Evolutionary conservation across 2,113 vertebrate genomes (phyloP).

Genomic region (Gavia stellata): DNA sequence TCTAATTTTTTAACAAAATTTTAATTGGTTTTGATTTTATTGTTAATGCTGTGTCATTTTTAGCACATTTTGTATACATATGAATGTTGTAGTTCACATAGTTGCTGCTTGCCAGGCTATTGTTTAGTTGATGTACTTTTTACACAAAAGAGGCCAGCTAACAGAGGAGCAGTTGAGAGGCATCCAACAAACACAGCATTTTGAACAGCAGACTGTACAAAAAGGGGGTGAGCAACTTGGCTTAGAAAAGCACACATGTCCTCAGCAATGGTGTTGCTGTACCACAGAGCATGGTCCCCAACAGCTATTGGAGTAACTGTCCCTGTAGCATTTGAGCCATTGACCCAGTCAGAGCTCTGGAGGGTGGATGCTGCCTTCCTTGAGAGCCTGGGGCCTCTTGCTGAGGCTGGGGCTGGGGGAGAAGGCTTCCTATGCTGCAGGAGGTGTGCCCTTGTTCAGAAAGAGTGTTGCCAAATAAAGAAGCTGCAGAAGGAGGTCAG

Average conservation of each 20-base stretch:
- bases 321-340: neutral
- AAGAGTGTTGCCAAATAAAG: neutral
- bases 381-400: neutral
- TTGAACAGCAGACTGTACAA: neutral
- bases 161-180: neutral
- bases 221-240: neutral
- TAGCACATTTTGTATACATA: neutral
- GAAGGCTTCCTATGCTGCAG: neutral
- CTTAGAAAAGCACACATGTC: neutral
- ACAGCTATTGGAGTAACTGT: neutral
- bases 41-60: neutral
- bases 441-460: neutral
- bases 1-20: neutral
- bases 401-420: neutral
- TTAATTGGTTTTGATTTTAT: neutral
- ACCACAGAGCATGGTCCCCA: neutral
- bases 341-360: neutral
- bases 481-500: neutral
- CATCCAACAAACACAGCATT: fast-evolving
- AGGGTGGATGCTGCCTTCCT: neutral
- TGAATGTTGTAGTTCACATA: neutral
- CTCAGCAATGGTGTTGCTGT: neutral
- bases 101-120: neutral
- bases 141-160: neutral
- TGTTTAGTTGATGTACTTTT: neutral